A percentile compares a stretch with the other conserved stretches of the same genome.
Conservation (phyloP, 2,797 vertebrate genomes). For the Intellagama lesueurii region DNA sequence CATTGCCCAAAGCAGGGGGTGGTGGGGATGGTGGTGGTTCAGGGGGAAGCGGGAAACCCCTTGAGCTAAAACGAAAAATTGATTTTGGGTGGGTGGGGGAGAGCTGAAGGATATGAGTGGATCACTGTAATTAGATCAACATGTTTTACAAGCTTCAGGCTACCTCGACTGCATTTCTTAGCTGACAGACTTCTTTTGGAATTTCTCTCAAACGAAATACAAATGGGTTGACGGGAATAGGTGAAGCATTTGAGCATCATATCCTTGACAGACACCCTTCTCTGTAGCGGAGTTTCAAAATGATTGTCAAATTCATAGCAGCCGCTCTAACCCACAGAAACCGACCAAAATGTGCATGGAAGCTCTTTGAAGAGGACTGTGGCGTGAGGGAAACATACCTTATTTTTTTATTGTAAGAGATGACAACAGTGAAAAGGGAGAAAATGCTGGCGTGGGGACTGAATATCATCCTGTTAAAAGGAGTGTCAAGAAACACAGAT, state of each 20-base stretch:
- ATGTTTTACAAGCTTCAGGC: conserved; percentile 75
- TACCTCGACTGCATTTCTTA: conserved; percentile 77
- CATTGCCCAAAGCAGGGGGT: conserved; percentile 60
- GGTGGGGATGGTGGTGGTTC: no score
- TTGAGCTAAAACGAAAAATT: conserved; percentile 79
- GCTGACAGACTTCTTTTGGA: conserved; percentile 79
- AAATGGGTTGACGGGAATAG: conserved; percentile 77
- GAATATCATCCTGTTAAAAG: conserved; percentile 42
- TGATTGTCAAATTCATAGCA: conserved; percentile 77
- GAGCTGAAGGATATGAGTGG: conserved; percentile 77
- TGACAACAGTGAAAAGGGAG: conserved; percentile 50
- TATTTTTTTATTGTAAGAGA: conserved; percentile 40
- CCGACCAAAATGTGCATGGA: conserved; percentile 56
- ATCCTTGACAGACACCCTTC: conserved; percentile 73
- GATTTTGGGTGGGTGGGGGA: conserved; percentile 43
- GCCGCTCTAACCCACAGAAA: conserved; percentile 70
- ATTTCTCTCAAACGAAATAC: conserved; percentile 78
- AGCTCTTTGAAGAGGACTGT: conserved; percentile 46
- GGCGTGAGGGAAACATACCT: background rate
- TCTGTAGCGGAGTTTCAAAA: conserved; percentile 77
- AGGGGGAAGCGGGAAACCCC: conserved; percentile 43
- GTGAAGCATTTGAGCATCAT: conserved; percentile 78
- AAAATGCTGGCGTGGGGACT: background rate
- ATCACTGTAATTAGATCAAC: conserved; percentile 81
- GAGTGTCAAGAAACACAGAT: background rate